Evolutionary conservation across 2,113 vertebrate species (phyloP).

Genomic region (Fregata magnificens): DNA sequence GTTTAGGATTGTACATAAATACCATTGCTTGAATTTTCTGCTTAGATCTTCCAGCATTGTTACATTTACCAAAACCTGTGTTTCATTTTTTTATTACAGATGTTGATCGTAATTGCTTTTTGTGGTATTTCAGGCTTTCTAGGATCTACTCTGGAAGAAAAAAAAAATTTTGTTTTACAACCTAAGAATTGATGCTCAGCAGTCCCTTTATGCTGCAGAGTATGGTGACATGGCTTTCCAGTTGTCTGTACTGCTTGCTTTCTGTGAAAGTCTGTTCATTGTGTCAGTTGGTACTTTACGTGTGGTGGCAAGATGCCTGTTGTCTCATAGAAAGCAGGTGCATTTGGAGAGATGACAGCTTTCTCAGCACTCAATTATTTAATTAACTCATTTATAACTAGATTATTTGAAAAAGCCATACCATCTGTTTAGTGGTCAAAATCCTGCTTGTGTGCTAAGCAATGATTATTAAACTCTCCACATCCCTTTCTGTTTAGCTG

Average conservation of each 20-base stretch:
- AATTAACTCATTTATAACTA: neutral
- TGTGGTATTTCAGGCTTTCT: neutral
- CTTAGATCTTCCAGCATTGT: neutral
- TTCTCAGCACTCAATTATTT: neutral
- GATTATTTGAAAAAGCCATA: neutral
- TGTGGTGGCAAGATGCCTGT: neutral
- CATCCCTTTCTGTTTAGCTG: neutral
- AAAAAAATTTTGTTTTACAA: neutral
- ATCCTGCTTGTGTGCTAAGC: neutral
- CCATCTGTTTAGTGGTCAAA: neutral
- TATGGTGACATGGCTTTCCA: neutral
- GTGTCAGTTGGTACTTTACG: neutral
- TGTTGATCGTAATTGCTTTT: neutral
- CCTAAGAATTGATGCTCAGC: neutral
- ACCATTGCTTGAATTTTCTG: neutral
- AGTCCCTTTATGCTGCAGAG: neutral
- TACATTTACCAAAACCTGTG: neutral
- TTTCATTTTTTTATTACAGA: neutral
- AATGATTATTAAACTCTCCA: neutral
- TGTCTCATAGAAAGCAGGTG: neutral
- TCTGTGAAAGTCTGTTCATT: neutral
- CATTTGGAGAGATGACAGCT: neutral
- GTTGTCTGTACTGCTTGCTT: neutral
- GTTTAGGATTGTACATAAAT: neutral
- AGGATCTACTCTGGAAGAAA: neutral